These are phyloP conservation scores for Chaetura pelagica DNA, from an alignment of 2,113 vertebrate species.

Conservation along the genomic window DNA sequence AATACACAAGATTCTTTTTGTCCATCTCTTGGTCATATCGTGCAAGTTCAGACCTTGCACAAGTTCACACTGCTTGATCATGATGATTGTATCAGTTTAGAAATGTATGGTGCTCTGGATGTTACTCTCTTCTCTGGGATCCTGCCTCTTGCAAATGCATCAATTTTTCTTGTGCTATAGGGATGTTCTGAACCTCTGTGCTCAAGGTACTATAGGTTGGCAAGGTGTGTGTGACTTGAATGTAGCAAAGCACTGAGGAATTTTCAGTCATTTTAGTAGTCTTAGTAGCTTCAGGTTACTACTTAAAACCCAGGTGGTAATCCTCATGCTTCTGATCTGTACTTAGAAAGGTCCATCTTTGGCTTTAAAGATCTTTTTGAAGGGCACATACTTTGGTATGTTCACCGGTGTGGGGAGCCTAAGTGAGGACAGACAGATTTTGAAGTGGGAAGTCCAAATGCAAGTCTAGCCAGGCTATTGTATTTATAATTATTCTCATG, in stretches of 20 bases:
- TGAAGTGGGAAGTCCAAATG: not conserved
- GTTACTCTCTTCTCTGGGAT: not conserved
- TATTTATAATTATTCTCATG: not conserved
- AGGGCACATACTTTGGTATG: not conserved
- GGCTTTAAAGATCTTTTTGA: not conserved
- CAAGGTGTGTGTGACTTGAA: not conserved
- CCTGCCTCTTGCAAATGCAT: not conserved
- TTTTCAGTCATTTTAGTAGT: not conserved
- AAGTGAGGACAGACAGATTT: not conserved
- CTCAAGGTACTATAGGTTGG: not conserved
- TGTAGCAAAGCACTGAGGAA: not conserved
- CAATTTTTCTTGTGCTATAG: not conserved
- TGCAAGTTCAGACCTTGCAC: not conserved
- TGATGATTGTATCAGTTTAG: not conserved
- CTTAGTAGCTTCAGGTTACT: not conserved
- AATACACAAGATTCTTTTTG: not conserved
- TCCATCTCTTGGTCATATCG: rapidly evolving
- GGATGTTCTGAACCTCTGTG: not conserved
- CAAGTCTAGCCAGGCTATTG: not conserved
- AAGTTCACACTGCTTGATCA: rapidly evolving
- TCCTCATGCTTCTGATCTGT: not conserved
- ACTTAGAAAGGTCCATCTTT: not conserved
- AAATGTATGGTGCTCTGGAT: rapidly evolving
- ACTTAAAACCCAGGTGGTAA: not conserved
- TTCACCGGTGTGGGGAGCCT: not conserved